Base-by-base conservation (phyloP, 2,888 invertebrate genomes). In the Ormia ochracea region DNA sequence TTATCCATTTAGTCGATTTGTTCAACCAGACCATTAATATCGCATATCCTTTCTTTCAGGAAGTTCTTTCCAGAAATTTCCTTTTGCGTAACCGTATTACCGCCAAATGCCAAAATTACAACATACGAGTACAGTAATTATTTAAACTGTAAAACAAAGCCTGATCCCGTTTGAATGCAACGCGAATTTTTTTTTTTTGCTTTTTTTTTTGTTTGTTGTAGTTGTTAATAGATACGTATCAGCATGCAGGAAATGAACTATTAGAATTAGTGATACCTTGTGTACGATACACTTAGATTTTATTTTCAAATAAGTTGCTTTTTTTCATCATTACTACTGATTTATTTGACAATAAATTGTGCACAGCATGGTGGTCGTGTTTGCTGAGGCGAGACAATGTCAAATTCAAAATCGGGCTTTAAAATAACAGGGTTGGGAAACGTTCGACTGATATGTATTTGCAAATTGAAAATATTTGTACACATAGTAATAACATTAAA, bases 401-500 rank as follows among this genome's bases (percentile, higher is more conserved):
- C 87, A 87, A 87, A 87, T 87, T 87, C 87, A 87, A 83, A 84
- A 84, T 74, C 56, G 81, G 78, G 75, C 58, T 38, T 61, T 72
- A 43, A 17, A 19, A n/a, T 28, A 54, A 9, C 6, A 9, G 38
- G 26, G n/a, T 26, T 52, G 5, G 52, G 33, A 26, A 19, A 19
- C 17, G n/a, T 19, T 66, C 54, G n/a, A 21, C 38, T 48, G 10
- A 14, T 19, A n/a, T n/a, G n/a, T n/a, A 33, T 63, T 33, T 33
- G 3, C 21, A 17, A 28, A 45, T 14, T 3, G n/a, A 36, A 10
- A 12, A n/a, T n/a, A 36, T 4, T 1, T 36, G 4, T 10, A 10
- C n/a, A n/a, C n/a, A n/a, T n/a, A n/a, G n/a, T n/a, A n/a, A n/a
- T n/a, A n/a, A n/a, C n/a, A n/a, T n/a, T n/a, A n/a, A n/a, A n/a